Base-by-base conservation (phyloP, 2,797 vertebrate genomes). In the Loris lydekkerianus region DNA sequence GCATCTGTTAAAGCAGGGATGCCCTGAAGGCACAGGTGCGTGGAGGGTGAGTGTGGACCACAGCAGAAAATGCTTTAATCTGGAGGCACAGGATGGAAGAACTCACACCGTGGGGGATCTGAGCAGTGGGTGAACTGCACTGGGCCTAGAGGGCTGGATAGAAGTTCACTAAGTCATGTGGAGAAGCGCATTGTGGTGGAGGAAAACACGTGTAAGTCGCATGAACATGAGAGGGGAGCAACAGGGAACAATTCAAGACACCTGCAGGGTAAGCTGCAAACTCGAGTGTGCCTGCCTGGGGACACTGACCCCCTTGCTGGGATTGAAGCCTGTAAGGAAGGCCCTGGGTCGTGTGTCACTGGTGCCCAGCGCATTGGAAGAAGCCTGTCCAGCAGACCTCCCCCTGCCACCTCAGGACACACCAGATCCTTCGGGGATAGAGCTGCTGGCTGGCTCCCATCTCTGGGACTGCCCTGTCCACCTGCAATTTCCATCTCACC, bases 181-280 rank as follows among this genome's bases (percentile, higher is more conserved):
- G 56, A 78, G 14, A 34, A 40, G 18, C 10, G 9, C 2, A 9
- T 29, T 21, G 2, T 5, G 5, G 31, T 4, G 0, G 43, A 27
- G 53, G 43, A 18, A 31, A 49, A 40, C 5, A 18, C 10, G 29
- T 3, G 1, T 13, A n/a, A 31, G 69, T 20, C 27, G 31, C 6
- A 0, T 3, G 1, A 1, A 43, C 3, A 0, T 6, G 1, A 1
- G 10, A 43, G 11, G 14, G 34, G 14, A 20, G 7, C 1, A 10
- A 10, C 21, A 31, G 18, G 43, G 46, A 43, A 34, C 0, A 1
- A 8, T 21, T 18, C 8, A 46, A 0, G 7, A 10, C 27, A 43
- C 34, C 14, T 20, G 13, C 2, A 2, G 60, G 17, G 20, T 25
- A 1, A 76, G 82, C 21, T 9, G 27, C 40, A 34, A 53, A 14